Percentiles rank a stretch among this genome's conserved stretches.
Conservation (phyloP, 2,113 vertebrate species). For the Amblyopsis rosae region DNA sequence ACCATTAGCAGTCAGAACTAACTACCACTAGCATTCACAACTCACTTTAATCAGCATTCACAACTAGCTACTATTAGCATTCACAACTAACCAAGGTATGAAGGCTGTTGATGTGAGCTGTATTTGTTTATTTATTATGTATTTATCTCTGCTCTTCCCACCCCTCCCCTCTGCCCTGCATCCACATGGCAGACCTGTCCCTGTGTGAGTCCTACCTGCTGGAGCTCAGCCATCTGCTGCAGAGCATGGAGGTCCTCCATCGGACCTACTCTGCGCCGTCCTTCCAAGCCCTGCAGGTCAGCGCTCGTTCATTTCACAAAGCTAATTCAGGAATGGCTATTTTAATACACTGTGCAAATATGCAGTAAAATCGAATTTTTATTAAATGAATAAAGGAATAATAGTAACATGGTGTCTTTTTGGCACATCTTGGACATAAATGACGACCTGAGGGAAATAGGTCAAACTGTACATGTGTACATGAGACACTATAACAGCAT, state of each 20-base stretch:
- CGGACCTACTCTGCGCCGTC: conserved; percentile 93
- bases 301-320: neutral
- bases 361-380: no score
- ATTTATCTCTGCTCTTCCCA: neutral
- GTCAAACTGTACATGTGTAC: neutral
- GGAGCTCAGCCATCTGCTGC: conserved; percentile 92
- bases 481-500: no score
- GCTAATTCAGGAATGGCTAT: no score
- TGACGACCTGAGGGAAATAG: no score
- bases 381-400: no score
- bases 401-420: no score
- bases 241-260: conserved; percentile 96
- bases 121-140: neutral
- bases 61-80: no score
- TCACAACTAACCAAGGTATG: neutral
- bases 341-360: no score
- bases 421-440: no score
- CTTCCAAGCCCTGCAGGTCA: conserved; percentile 94
- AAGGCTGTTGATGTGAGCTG: neutral
- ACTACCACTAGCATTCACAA: no score
- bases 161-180: neutral
- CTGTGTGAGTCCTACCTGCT: conserved; percentile 87
- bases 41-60: no score
- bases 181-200: conserved; percentile 80
- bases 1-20: no score